Percentiles rank a stretch among this genome's conserved stretches.
phyloP scores from a whole-genome alignment of 2,797 vertebrate species.

The Diceros bicornis region DNA sequence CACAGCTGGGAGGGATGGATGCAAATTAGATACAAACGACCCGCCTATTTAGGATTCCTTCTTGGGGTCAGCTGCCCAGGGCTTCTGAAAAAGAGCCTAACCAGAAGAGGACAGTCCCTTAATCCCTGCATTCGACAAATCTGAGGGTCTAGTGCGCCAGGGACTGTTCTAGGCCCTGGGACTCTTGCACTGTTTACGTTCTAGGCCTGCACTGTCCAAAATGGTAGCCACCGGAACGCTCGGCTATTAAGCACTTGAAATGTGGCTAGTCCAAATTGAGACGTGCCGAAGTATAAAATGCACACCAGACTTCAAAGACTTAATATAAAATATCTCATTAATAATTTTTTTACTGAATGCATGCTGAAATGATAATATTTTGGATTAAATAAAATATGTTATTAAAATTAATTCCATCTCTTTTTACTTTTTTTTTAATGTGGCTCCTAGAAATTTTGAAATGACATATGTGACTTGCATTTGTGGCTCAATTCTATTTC shows the following conservation, averaged over 20 bases:
- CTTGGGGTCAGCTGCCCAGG: neutral
- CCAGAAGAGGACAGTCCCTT: neutral
- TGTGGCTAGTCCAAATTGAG: neutral
- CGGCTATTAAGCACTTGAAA: neutral
- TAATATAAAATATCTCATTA: neutral
- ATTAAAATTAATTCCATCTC: neutral
- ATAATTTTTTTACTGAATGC: neutral
- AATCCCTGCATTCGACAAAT: neutral
- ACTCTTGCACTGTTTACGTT: neutral
- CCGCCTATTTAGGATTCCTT: neutral
- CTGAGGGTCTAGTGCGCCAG: neutral
- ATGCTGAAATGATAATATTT: neutral
- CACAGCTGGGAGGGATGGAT: neutral
- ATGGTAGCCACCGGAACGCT: too few relatives aligned
- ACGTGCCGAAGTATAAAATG: neutral
- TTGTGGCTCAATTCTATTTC: neutral
- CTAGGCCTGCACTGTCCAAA: neutral
- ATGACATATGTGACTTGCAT: neutral
- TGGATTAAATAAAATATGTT: neutral
- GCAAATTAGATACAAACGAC: slow-evolving; percentile 11
- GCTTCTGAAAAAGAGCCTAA: neutral
- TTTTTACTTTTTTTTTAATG: neutral
- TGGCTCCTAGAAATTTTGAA: neutral
- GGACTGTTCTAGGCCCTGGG: neutral
- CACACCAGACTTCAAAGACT: neutral